Base-by-base conservation (phyloP, 1,140 invertebrate genomes). In the Pogonognathellus flavescens region DNA sequence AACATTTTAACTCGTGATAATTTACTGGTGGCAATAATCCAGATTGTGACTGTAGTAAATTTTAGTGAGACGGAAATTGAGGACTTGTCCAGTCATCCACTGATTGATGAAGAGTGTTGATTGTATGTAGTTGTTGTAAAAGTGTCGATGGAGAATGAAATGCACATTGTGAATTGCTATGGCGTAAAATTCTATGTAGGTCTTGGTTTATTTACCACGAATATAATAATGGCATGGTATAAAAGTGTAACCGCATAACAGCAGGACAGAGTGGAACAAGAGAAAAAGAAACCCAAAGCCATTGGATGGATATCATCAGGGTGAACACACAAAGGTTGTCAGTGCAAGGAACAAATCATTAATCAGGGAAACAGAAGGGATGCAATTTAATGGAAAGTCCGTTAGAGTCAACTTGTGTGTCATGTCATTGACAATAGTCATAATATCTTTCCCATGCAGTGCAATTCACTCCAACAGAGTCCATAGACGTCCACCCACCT, bases 321-420 rank as follows among this genome's bases (percentile, higher is more conserved):
- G 59, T 60, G 59, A n/a, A 60, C 10, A 18, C n/a, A n/a, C 9
- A 60, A n/a, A 60, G 59, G 66, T 14, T 4, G 22, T 18, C 22
- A 31, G 5, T 66, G 60, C 60, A 66, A n/a, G 70, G 70, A 31
- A n/a, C 70, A 14, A 49, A 31, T 76, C 70, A 76, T 76, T 76
- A 76, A 76, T 76, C 70, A 76, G 13, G 16, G 16, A 16, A 76
- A 50, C 70, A 41, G 70, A 76, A 76, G 25, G 31, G 70, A 76
- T 76, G 16, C 31, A 50, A 76, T 76, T 76, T 76, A 76, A 76
- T 76, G 70, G 31, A 76, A 76, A 76, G 31, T 76, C 41, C 25
- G 41, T 76, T 76, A 50, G 41, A 76, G 70, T 76, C 31, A 76
- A 76, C 31, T 66, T 66, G 62, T 22, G 62, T 66, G 62, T 25